Percentiles rank a stretch among this genome's conserved stretches.
phyloP scores from a whole-genome alignment of 2,888 invertebrate species.

The Lathronympha strigana region DNA sequence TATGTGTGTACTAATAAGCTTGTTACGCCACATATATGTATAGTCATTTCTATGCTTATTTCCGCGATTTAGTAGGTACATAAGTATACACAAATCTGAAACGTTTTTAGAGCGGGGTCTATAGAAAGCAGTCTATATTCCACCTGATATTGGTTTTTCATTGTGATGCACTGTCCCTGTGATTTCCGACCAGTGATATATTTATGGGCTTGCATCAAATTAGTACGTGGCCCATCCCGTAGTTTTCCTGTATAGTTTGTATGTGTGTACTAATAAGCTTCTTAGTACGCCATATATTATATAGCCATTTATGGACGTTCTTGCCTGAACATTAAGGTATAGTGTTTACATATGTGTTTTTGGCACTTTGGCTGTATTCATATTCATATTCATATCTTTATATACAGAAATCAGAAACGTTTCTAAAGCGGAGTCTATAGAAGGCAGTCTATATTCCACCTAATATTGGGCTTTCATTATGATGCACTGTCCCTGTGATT shows the following conservation, averaged over 20 bases:
- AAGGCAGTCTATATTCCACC: constrained; percentile 49
- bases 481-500: constrained; percentile 58
- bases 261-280: constrained; percentile 29
- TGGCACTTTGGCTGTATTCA: too few relatives aligned
- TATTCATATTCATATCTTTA: too few relatives aligned
- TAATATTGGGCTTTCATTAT: constrained; percentile 74
- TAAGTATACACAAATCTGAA: too few relatives aligned
- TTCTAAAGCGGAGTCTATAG: not conserved
- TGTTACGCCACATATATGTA: too few relatives aligned
- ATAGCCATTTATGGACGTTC: too few relatives aligned
- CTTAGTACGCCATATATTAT: constrained; percentile 15
- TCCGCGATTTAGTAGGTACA: too few relatives aligned
- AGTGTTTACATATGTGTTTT: too few relatives aligned
- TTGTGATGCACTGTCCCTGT: constrained; percentile 62
- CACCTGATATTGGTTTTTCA: constrained; percentile 72
- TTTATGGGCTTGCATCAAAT: constrained; percentile 44
- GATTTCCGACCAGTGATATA: constrained; percentile 58
- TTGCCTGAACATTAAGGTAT: too few relatives aligned
- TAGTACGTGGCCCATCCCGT: constrained; percentile 7
- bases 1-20: too few relatives aligned
- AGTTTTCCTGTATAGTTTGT: constrained; percentile 1
- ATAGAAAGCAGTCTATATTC: constrained; percentile 41
- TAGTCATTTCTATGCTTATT: too few relatives aligned
- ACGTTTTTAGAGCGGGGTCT: too few relatives aligned
- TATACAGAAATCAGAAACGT: constrained; percentile 7